Percentiles rank a stretch among this genome's conserved stretches.
phyloP scores from a whole-genome alignment of 1,140 invertebrate species.

The Bathynomus jamesi region DNA sequence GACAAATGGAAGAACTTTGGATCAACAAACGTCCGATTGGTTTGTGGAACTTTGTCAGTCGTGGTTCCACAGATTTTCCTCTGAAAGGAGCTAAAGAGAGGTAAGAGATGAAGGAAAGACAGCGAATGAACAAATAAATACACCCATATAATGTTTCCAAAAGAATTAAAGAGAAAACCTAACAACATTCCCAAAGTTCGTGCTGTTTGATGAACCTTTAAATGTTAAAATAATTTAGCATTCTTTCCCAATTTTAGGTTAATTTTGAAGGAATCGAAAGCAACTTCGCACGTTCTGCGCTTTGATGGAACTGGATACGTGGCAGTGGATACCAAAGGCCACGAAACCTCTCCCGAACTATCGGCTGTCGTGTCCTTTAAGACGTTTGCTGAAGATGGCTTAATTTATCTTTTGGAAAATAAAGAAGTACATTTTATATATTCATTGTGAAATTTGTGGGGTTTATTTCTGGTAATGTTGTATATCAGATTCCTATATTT shows the following conservation, averaged over 20 bases:
- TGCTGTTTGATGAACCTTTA: no score
- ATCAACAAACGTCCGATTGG: constrained; percentile 83
- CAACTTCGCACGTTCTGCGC: constrained; percentile 51
- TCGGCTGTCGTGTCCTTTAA: not conserved
- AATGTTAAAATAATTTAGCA: no score
- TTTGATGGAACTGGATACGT: constrained; percentile 83
- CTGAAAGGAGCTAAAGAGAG: constrained; percentile 53
- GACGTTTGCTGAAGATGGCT: no score
- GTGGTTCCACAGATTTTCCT: constrained; percentile 60
- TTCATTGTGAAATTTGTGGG: no score
- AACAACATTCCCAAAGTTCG: no score
- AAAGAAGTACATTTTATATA: no score
- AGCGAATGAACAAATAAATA: not conserved
- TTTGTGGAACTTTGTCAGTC: constrained; percentile 80
- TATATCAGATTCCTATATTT: no score
- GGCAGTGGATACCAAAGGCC: constrained; percentile 52
- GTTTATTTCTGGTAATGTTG: no score
- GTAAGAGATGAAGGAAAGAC: not conserved
- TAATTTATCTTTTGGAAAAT: no score
- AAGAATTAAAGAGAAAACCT: no score
- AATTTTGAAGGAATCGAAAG: not conserved
- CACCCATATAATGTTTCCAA: no score
- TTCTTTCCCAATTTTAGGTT: no score
- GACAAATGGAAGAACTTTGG: constrained; percentile 79
- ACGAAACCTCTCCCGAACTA: not conserved